Base-by-base conservation (phyloP, 2,888 invertebrate genomes). In the Notodonta ziczac region DNA sequence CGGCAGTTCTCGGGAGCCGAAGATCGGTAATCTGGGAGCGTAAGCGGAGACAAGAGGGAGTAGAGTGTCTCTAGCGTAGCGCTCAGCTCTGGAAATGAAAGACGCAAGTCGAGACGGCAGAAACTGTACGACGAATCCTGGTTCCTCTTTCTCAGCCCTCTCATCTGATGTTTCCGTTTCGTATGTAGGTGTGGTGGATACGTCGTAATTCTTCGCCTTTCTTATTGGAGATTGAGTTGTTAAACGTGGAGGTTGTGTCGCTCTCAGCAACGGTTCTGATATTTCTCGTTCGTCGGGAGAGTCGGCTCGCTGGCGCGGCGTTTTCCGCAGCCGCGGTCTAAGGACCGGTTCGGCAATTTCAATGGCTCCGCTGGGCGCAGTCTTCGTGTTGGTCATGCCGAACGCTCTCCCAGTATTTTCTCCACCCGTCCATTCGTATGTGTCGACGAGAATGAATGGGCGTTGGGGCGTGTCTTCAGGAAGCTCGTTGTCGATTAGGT, bases 321-420 rank as follows among this genome's bases (percentile, higher is more conserved):
- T 94, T 69, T 91, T 94, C 0, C 95, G 92, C 0, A 94, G 94
- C 0, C 95, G 93, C 6, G 96, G 95, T 63, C 95, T 94, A 0
- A 97, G 88, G 5, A 97, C 95, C 0, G 97, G 97, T 74, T 97
- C 97, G 0, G 96, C 95, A 16, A 97, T 96, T 87, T 97, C 97
- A 24, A 94, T 82, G 13, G 86, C 73, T 14, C 93, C 93, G 61
- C 90, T 86, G 39, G 92, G 88, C 4, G 89, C 91, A 2, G 88
- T 88, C 70, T 93, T 83, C 68, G 92, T 84, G 86, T 93, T 78
- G 77, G 95, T 90, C 86, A 93, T 86, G n/a, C 95, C 95, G 74
- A 96, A 96, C 5, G 96, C 95, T 59, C 95, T 86, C 55, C 95
- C 95, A 16, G 94, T 90, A 81, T 94, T 95, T 51, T 93, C 86